Base-by-base conservation (phyloP, 37 sponge, comb jelly and placozoan genomes). In the Mnemiopsis leidyi region DNA sequence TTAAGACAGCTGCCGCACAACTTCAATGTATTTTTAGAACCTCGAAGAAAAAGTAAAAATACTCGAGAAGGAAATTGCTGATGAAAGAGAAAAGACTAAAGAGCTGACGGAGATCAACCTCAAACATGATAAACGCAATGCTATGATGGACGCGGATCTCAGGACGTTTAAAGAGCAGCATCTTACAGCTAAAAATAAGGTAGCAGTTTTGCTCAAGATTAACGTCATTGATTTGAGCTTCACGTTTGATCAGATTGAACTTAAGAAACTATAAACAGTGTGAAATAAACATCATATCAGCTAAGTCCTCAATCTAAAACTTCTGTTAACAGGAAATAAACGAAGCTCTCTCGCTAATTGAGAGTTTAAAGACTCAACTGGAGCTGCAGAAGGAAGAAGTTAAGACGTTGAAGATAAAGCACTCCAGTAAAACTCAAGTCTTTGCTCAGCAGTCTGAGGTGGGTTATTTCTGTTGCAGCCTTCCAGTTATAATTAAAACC, bases 121-220 rank as follows among this genome's bases (percentile, higher is more conserved):
- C 2, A 79, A 34, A 5, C 37, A 33, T 23, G 29, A 32, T 13
- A 32, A 79, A 30, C 23, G 38, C 31, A 79, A 79, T 32, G 38
- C 33, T 29, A 32, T 79, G 82, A 79, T 79, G 82, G 82, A 79
- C 36, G 33, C 37, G 26, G 82, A 79, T 79, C 36, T 79, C 1
- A 28, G 21, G 38, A 79, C 82, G 21, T 79, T 79, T 29, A 79
- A 79, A 79, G 82, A 79, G 36, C 37, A 79, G 21, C 82, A 79
- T 79, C 82, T 79, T 13, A 79, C 82, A 23, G 82, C 82, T 33
- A 79, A 79, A 33, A 79, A 79, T 36, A 79, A 79, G 82, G 82
- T 79, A 5, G 21, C 30, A n/a, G n/a, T n/a, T n/a, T n/a, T n/a
- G n/a, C n/a, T n/a, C n/a, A n/a, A n/a, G n/a, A n/a, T n/a, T n/a